Percentiles rank a stretch among this genome's conserved stretches.
These are phyloP conservation scores for Apamea anceps DNA, from an alignment of 2,888 invertebrate species.

Conservation along the genomic window DNA sequence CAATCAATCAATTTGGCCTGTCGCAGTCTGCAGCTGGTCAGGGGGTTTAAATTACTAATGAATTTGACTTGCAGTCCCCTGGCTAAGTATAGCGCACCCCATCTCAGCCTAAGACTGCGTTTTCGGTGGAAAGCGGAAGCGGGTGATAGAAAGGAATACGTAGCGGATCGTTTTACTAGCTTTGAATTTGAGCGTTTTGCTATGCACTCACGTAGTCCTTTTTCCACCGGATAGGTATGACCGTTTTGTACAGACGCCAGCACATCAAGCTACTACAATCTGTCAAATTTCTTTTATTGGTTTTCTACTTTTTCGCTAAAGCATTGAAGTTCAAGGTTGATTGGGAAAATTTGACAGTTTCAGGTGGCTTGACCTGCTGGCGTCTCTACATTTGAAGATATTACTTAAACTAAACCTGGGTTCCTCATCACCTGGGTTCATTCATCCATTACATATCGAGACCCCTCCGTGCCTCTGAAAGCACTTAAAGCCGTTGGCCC, in stretches of 20 bases:
- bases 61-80: constrained; percentile 30
- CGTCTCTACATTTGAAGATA: background rate
- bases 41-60: constrained; percentile 55
- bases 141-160: background rate
- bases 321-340: no score
- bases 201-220: no score
- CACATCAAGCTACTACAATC: no score
- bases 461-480: background rate
- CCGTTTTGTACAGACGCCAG: background rate
- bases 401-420: background rate
- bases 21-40: constrained; percentile 25
- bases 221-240: background rate
- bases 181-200: background rate
- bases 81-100: constrained; percentile 52
- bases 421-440: no score
- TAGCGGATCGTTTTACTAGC: background rate
- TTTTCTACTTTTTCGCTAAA: no score
- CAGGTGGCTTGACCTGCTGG: no score
- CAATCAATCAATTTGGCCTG: constrained; percentile 51
- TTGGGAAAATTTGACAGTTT: no score
- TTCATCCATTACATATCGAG: background rate
- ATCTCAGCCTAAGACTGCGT: background rate
- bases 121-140: constrained; percentile 22
- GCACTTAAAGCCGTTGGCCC: background rate
- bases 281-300: no score